Percentiles rank a stretch among this genome's conserved stretches.
Evolutionary conservation across 2,888 invertebrate species (phyloP).

Genomic region (Nesidiocoris tenuis): DNA sequence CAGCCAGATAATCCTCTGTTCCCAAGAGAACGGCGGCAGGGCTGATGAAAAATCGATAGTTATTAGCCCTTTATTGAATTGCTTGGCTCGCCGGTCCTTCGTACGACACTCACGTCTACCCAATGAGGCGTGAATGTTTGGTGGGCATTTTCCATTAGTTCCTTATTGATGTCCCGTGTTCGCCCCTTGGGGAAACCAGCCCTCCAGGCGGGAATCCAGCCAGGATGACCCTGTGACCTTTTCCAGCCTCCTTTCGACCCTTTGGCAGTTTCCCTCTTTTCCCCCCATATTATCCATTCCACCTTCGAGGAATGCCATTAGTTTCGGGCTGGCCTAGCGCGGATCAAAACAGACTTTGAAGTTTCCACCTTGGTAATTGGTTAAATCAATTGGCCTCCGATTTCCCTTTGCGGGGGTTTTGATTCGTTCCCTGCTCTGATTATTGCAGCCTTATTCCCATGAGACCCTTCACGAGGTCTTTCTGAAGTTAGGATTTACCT

Average conservation of each 20-base stretch:
- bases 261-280: not conserved
- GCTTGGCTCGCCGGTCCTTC: not conserved
- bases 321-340: not conserved
- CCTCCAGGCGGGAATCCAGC: not conserved
- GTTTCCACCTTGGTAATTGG: not conserved
- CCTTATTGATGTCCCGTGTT: not conserved
- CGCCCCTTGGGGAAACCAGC: not conserved
- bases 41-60: not conserved
- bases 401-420: not conserved
- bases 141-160: not conserved
- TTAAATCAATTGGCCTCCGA: not conserved
- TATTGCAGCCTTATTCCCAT: too few species aligned
- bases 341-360: not conserved
- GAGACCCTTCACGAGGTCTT: too few species aligned
- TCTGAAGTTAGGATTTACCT: too few species aligned
- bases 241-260: not conserved
- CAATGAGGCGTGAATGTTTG: not conserved
- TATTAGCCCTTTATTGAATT: not conserved
- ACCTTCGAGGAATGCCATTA: not conserved
- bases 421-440: too few species aligned
- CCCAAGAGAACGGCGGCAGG: too few species aligned
- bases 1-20: too few species aligned
- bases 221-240: slow-evolving; percentile 9
- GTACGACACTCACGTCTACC: not conserved
- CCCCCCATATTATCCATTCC: not conserved